A percentile compares a stretch with the other conserved stretches of the same genome.
Evolutionary conservation across 2,888 invertebrate genomes (phyloP).

Genomic region (Agrilus mali): DNA sequence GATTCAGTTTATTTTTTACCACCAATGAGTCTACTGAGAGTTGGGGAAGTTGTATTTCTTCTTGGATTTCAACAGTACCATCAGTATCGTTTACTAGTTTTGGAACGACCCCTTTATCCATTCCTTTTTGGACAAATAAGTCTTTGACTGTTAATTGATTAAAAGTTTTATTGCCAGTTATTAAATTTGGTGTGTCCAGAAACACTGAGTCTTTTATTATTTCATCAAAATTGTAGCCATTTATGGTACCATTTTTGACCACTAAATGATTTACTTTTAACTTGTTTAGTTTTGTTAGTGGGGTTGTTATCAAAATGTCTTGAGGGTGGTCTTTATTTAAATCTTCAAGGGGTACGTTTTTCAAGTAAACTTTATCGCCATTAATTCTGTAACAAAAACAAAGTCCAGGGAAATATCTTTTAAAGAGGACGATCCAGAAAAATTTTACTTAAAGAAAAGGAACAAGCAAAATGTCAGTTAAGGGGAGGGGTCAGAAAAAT

Average conservation of each 20-base stretch:
- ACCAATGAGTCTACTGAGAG: slow-evolving; percentile 25
- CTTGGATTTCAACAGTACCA: slow-evolving; percentile 7
- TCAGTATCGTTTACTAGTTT: slow-evolving; percentile 9
- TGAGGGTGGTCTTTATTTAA: no score
- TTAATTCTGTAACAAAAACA: no score
- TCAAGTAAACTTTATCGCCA: no score
- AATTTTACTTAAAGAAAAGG: no score
- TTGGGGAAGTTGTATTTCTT: slow-evolving; percentile 11
- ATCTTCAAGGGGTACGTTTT: no score
- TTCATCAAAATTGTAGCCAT: slow-evolving; percentile 20
- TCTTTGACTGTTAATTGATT: slow-evolving; percentile 19
- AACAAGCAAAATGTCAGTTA: no score
- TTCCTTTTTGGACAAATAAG: slow-evolving; percentile 16
- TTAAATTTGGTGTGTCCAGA: slow-evolving; percentile 11
- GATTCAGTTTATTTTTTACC: slow-evolving; percentile 32
- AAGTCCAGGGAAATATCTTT: no score
- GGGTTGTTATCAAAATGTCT: no score
- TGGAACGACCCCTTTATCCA: slow-evolving; percentile 12
- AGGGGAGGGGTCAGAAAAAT: no score
- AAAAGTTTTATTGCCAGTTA: slow-evolving; percentile 22
- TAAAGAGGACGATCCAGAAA: no score
- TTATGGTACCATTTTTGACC: slow-evolving; percentile 18
- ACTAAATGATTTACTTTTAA: background rate
- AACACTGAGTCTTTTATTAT: slow-evolving; percentile 25
- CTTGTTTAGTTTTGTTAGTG: no score